Evolutionary conservation across 2,113 vertebrate species (phyloP).

Genomic region (Oncorhynchus gorbuscha): DNA sequence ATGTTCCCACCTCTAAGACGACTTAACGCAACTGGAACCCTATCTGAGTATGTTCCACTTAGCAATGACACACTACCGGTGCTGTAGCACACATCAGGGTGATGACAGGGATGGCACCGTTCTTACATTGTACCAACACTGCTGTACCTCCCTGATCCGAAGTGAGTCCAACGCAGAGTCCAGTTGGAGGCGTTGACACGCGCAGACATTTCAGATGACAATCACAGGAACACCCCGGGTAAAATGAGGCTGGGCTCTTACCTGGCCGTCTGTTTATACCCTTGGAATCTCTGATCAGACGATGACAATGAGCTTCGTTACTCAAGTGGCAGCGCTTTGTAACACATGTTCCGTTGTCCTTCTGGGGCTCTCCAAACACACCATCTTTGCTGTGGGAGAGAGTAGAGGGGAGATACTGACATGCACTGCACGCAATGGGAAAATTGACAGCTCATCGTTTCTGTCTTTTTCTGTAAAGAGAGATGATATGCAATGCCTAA

Average conservation of each 20-base stretch:
- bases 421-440: too few relatives aligned
- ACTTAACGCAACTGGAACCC: not conserved
- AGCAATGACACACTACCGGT: not conserved
- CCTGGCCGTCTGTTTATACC: constrained; percentile 50
- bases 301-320: constrained; percentile 68
- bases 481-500: not conserved
- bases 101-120: constrained; percentile 20
- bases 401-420: not conserved
- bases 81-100: not conserved
- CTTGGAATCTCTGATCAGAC: constrained; percentile 47
- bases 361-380: constrained; percentile 35
- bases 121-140: constrained; percentile 32
- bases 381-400: constrained; percentile 7
- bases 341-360: constrained; percentile 41
- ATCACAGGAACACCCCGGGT: constrained; percentile 26
- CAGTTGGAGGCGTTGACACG: constrained; percentile 63
- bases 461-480: too few relatives aligned
- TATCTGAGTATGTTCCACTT: not conserved
- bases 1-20: not conserved
- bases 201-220: constrained; percentile 55
- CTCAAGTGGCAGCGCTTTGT: constrained; percentile 62
- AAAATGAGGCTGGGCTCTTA: constrained; percentile 43
- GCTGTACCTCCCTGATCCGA: constrained; percentile 22
- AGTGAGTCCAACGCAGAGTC: constrained; percentile 4
- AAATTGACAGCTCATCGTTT: too few relatives aligned